phyloP scores from a whole-genome alignment of 1,140 invertebrate species.

The Heliconius nattereri region DNA sequence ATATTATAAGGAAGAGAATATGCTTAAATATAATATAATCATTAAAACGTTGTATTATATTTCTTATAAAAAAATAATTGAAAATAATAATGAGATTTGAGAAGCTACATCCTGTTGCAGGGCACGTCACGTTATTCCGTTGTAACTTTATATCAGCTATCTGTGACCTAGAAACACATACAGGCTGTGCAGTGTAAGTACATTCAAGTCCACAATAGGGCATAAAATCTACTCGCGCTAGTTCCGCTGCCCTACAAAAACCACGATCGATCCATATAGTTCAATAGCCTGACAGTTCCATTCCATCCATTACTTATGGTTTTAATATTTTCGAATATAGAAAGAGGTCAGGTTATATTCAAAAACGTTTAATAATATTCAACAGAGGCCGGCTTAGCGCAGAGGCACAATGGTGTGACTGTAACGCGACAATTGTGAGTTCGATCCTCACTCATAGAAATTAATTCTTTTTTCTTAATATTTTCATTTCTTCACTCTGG shows the following conservation, averaged over 20 bases:
- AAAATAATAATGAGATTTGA: background rate
- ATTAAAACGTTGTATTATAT: background rate
- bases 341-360: too few relatives aligned
- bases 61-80: background rate
- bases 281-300: slow-evolving; percentile 44
- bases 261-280: slow-evolving; percentile 51
- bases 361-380: too few relatives aligned
- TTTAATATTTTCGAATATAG: background rate
- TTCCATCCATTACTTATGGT: slow-evolving; percentile 31
- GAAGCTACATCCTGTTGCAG: slow-evolving; percentile 1
- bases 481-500: too few relatives aligned
- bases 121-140: slow-evolving; percentile 11
- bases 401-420: too few relatives aligned
- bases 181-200: slow-evolving; percentile 32
- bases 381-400: too few relatives aligned
- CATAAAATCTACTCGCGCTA: slow-evolving; percentile 40
- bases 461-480: too few relatives aligned
- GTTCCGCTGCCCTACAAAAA: slow-evolving; percentile 59
- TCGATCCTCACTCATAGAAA: too few relatives aligned
- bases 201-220: slow-evolving; percentile 42
- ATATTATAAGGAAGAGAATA: background rate
- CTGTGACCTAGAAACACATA: slow-evolving; percentile 45
- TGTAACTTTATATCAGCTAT: slow-evolving; percentile 38
- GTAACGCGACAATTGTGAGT: too few relatives aligned
- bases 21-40: too few relatives aligned